Evolutionary conservation across 2,888 invertebrate species (phyloP).

Genomic region (Oligia latruncula): DNA sequence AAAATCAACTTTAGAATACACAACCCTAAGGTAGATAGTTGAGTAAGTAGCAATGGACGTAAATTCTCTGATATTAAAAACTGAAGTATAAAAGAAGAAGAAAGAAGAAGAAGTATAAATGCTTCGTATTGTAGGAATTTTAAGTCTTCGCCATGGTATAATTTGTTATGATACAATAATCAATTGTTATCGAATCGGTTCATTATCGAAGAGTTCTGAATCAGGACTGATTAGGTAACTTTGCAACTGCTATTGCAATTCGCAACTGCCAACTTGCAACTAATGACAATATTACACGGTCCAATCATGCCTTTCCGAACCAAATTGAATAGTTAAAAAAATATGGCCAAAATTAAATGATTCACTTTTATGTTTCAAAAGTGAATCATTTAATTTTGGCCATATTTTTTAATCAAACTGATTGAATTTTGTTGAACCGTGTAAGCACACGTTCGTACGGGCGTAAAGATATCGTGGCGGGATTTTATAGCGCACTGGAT

Average conservation of each 20-base stretch:
- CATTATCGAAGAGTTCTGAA: constrained; percentile 2
- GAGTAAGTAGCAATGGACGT: no score
- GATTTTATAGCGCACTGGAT: no score
- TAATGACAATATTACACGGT: background rate
- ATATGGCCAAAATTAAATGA: no score
- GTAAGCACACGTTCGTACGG: no score
- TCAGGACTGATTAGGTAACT: constrained; percentile 16
- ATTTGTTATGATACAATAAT: background rate
- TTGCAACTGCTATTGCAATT: constrained; percentile 21
- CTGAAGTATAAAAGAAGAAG: background rate
- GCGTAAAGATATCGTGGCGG: no score
- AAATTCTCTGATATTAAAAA: no score
- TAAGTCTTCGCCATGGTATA: background rate
- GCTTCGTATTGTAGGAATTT: background rate
- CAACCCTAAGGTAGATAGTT: no score
- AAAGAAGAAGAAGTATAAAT: background rate
- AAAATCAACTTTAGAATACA: no score
- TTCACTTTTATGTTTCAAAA: no score
- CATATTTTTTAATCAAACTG: background rate
- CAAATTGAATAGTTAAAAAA: background rate
- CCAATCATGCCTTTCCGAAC: background rate
- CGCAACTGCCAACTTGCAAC: background rate
- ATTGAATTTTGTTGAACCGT: no score
- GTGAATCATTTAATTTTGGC: background rate
- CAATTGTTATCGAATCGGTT: background rate